Conservation (phyloP, 2,797 vertebrate genomes). For the Anabacerthia variegaticeps region DNA sequence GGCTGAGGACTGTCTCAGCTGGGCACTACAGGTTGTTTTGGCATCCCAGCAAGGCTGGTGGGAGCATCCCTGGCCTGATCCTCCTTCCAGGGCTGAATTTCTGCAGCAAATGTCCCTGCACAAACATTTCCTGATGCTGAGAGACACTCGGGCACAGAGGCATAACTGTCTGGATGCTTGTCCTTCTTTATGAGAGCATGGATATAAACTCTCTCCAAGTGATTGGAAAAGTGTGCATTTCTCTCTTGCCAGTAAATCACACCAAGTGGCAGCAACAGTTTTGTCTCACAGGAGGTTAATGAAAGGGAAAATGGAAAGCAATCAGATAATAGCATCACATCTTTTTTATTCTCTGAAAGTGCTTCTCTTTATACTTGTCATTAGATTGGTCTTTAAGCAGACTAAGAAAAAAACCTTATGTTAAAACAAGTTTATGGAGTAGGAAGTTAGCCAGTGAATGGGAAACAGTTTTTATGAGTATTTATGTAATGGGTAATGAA, state of each 20-base stretch:
- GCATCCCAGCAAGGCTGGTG: too few species aligned
- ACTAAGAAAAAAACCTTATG: not conserved
- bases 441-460: not conserved
- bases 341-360: not conserved
- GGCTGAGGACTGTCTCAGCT: not conserved
- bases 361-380: not conserved
- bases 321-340: not conserved
- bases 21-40: not conserved
- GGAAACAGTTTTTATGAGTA: not conserved
- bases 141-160: rapidly evolving
- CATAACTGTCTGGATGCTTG: not conserved
- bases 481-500: not conserved
- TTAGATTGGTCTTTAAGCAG: not conserved
- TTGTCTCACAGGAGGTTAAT: not conserved
- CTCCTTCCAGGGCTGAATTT: not conserved
- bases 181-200: not conserved
- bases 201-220: not conserved
- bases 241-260: not conserved
- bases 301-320: not conserved
- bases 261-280: not conserved
- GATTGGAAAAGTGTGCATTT: not conserved
- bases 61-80: not conserved
- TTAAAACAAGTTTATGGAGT: not conserved
- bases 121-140: not conserved
- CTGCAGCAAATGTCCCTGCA: not conserved